Conservation (phyloP, 2,888 invertebrate species). For the Lasioglossum figueresi region DNA sequence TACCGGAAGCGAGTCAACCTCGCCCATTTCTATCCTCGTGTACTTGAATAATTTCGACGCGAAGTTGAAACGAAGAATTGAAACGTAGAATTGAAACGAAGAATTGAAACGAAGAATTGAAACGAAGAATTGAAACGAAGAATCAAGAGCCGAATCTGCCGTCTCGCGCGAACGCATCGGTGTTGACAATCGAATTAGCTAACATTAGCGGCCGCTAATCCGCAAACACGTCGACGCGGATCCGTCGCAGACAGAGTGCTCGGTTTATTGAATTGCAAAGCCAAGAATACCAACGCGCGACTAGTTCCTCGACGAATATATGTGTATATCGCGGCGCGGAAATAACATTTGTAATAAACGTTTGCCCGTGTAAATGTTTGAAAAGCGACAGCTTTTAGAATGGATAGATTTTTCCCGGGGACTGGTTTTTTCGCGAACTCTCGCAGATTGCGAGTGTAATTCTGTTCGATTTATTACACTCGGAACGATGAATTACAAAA, state of each 20-base stretch:
- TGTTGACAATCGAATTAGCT: slow-evolving; percentile 34
- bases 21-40: background rate
- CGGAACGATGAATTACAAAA: slow-evolving; percentile 37
- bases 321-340: background rate
- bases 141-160: background rate
- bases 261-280: background rate
- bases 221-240: background rate
- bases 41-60: background rate
- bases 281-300: background rate
- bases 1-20: no score
- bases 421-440: background rate
- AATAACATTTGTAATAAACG: background rate
- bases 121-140: no score
- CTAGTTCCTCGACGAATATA: background rate
- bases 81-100: no score
- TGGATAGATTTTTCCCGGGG: background rate
- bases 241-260: background rate
- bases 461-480: slow-evolving; percentile 38
- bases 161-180: background rate
- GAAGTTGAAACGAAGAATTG: background rate
- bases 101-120: no score
- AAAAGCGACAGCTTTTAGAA: slow-evolving; percentile 2
- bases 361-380: background rate
- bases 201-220: slow-evolving; percentile 49
- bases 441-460: slow-evolving; percentile 26